Conservation (phyloP, 2,797 vertebrate species). For the Molothrus aeneus region DNA sequence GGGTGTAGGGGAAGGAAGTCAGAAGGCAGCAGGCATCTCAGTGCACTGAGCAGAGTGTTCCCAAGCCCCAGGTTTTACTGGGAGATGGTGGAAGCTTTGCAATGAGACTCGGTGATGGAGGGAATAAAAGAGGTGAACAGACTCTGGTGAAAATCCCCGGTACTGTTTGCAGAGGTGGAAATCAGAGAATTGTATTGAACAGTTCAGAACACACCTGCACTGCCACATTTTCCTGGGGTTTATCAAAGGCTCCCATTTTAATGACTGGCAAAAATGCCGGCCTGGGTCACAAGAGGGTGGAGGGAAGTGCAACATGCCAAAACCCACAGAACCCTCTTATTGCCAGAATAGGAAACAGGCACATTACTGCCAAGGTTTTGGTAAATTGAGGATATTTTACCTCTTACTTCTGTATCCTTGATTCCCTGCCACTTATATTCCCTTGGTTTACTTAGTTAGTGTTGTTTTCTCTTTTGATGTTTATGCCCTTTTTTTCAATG, state of each 20-base stretch:
- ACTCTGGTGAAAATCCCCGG: neutral
- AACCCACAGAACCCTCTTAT: neutral
- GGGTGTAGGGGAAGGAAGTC: neutral
- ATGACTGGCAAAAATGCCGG: neutral
- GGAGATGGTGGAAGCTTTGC: neutral
- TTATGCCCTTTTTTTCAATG: neutral
- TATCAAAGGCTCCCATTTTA: neutral
- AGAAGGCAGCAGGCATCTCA: neutral
- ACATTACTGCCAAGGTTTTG: neutral
- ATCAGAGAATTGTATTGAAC: accelerated
- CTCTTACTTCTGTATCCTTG: neutral
- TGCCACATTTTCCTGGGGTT: neutral
- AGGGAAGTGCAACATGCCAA: accelerated
- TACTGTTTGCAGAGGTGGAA: neutral
- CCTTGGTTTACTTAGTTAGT: neutral
- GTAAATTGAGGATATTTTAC: neutral
- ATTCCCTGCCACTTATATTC: neutral
- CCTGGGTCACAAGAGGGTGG: neutral
- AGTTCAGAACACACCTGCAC: neutral
- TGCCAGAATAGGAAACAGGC: neutral
- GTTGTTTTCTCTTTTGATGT: neutral
- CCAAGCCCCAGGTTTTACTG: neutral
- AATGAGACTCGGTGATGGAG: neutral
- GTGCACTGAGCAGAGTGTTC: neutral
- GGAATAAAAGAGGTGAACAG: neutral